A percentile compares a stretch with the other conserved stretches of the same genome.
Conservation (phyloP, 2,888 invertebrate genomes). For the Lasioglossum calceatum region DNA sequence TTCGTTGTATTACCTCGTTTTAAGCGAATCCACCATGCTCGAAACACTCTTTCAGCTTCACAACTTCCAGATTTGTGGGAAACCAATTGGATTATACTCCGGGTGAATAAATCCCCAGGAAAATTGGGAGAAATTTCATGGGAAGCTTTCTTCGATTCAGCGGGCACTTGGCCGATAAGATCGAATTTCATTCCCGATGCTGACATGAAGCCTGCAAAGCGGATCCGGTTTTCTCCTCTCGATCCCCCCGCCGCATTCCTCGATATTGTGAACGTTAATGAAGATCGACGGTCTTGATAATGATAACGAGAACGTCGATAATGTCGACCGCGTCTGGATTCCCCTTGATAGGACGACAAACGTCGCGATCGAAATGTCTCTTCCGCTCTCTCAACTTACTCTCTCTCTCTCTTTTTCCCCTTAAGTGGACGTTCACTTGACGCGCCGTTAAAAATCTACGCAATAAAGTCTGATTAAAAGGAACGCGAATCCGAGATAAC, state of each 20-base stretch:
- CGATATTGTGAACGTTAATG: conserved; percentile 65
- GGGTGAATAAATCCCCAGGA: neutral
- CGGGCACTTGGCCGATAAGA: neutral
- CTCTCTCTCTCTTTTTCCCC: neutral
- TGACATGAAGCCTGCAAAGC: neutral
- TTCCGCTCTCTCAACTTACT: neutral
- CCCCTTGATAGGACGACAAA: conserved; percentile 43
- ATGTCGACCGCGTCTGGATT: conserved; percentile 36
- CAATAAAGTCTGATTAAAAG: conserved; percentile 46
- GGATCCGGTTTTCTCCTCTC: conserved; percentile 61
- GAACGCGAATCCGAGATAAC: conserved; percentile 35
- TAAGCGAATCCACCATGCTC: too few species aligned
- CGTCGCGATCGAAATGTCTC: conserved; percentile 13
- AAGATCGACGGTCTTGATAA: conserved; percentile 64
- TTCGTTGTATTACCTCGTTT: too few species aligned
- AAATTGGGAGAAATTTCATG: neutral
- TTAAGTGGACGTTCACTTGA: conserved; percentile 7
- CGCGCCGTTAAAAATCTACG: conserved; percentile 31
- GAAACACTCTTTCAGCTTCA: neutral
- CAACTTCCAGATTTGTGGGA: neutral
- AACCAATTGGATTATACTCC: neutral
- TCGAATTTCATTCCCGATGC: neutral
- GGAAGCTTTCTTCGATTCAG: neutral
- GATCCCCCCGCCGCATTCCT: conserved; percentile 29
- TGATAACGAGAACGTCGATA: conserved; percentile 57